These are phyloP conservation scores for Malurus cyaneus DNA, from an alignment of 2,113 vertebrate genomes.

Conservation along the genomic window DNA sequence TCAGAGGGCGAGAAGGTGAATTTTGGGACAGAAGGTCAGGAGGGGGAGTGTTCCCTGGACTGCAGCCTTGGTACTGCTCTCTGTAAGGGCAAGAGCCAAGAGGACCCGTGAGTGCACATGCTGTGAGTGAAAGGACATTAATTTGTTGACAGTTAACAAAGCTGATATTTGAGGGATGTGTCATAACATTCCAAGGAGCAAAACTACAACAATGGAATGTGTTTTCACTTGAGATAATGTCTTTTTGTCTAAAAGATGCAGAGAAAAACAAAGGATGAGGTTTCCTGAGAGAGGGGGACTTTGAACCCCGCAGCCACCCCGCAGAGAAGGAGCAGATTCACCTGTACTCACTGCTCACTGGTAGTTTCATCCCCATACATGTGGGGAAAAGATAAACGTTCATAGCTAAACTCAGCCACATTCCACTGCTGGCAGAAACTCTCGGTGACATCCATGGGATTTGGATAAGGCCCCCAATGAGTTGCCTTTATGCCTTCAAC, in stretches of 20 bases:
- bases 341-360: not conserved
- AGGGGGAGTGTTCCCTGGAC: not conserved
- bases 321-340: not conserved
- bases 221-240: slow-evolving; percentile 39
- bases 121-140: not conserved
- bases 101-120: not conserved
- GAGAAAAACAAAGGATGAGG: not conserved
- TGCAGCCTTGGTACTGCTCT: not conserved
- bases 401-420: not conserved
- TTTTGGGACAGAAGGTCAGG: not conserved
- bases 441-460: not conserved
- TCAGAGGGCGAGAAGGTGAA: not conserved
- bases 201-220: not conserved
- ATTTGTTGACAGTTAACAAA: slow-evolving; percentile 19
- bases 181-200: slow-evolving; percentile 31
- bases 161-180: not conserved
- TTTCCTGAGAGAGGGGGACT: not conserved
- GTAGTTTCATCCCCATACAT: not conserved
- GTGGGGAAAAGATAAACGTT: not conserved
- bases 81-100: not conserved
- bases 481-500: not conserved
- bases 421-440: not conserved
- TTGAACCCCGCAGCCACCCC: not conserved
- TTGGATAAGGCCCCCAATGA: not conserved
- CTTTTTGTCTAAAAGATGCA: slow-evolving; percentile 1